Evolutionary conservation across 64 coral and sea anemone genomes (phyloP).

Genomic region (Montipora cactus): DNA sequence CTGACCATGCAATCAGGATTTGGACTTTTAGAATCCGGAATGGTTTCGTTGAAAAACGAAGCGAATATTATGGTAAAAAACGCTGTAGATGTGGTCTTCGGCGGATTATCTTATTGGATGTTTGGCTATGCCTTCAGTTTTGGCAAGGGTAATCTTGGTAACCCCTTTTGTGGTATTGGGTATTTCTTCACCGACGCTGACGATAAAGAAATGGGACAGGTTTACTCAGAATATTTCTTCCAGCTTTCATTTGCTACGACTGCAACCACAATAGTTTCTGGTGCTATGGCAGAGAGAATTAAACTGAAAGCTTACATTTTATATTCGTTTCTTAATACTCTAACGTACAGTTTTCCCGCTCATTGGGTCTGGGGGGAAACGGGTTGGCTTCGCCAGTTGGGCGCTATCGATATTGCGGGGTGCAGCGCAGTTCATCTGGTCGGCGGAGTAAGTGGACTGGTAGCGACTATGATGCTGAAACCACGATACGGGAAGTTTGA

Average conservation of each 20-base stretch:
- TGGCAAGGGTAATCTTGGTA: not conserved
- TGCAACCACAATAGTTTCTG: slow-evolving; percentile 72
- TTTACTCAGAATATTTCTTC: slow-evolving; percentile 67
- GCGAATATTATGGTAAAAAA: slow-evolving; percentile 78
- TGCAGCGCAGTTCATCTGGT: slow-evolving; percentile 61
- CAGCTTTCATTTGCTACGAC: slow-evolving; percentile 76
- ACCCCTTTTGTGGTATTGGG: slow-evolving; percentile 50
- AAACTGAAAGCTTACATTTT: slow-evolving; percentile 54
- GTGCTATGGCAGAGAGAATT: slow-evolving; percentile 67
- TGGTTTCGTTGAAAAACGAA: slow-evolving; percentile 75
- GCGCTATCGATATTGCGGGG: slow-evolving; percentile 64
- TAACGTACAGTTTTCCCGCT: slow-evolving; percentile 72
- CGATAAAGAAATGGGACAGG: slow-evolving; percentile 56
- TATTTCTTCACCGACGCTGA: slow-evolving; percentile 67
- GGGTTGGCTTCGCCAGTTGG: slow-evolving; percentile 40
- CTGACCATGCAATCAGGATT: slow-evolving; percentile 80
- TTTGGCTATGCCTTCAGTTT: slow-evolving; percentile 72
- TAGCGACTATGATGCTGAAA: slow-evolving; percentile 75
- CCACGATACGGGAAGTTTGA: slow-evolving; percentile 71
- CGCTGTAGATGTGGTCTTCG: slow-evolving; percentile 63
- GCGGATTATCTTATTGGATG: slow-evolving; percentile 66
- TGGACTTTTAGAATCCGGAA: slow-evolving; percentile 72
- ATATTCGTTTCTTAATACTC: slow-evolving; percentile 69
- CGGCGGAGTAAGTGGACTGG: slow-evolving; percentile 63
- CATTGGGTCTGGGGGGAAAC: slow-evolving; percentile 67